A percentile compares a stretch with the other conserved stretches of the same genome.
Evolutionary conservation across 2,888 invertebrate species (phyloP).

Genomic region (Dryocosmus kuriphilus): DNA sequence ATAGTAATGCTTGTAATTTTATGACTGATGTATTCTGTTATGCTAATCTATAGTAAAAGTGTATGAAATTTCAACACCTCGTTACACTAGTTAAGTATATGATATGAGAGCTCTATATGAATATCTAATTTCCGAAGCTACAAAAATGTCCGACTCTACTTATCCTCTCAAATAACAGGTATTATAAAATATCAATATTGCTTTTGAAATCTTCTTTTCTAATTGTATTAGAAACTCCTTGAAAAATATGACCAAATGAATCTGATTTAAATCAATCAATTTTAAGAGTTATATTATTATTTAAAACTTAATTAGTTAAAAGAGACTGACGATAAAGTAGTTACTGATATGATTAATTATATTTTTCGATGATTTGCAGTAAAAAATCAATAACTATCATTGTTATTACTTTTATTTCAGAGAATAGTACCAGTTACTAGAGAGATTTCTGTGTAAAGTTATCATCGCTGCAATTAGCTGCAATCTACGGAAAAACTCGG

Average conservation of each 20-base stretch:
- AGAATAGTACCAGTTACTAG: too few relatives aligned
- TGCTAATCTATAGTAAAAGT: slow-evolving; percentile 3
- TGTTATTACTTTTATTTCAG: too few relatives aligned
- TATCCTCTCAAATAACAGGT: slow-evolving; percentile 31
- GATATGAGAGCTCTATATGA: background rate
- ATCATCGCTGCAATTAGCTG: slow-evolving; percentile 14
- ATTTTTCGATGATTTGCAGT: too few relatives aligned
- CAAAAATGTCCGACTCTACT: slow-evolving; percentile 17
- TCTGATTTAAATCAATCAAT: too few relatives aligned
- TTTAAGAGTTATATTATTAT: too few relatives aligned
- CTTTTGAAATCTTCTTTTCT: background rate
- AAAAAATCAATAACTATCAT: too few relatives aligned
- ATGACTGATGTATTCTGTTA: background rate
- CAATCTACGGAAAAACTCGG: background rate
- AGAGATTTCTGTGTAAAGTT: background rate
- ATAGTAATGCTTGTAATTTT: background rate
- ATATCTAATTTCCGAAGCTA: slow-evolving; percentile 9
- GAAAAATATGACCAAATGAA: background rate
- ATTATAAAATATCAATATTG: background rate
- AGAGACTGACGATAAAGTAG: too few relatives aligned
- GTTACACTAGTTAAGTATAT: slow-evolving; percentile 5
- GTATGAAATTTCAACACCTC: background rate
- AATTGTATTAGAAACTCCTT: background rate
- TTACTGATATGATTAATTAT: too few relatives aligned
- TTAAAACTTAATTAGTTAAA: too few relatives aligned